Conservation (phyloP, 2,113 vertebrate genomes). For the Speoplatyrhinus poulsoni region DNA sequence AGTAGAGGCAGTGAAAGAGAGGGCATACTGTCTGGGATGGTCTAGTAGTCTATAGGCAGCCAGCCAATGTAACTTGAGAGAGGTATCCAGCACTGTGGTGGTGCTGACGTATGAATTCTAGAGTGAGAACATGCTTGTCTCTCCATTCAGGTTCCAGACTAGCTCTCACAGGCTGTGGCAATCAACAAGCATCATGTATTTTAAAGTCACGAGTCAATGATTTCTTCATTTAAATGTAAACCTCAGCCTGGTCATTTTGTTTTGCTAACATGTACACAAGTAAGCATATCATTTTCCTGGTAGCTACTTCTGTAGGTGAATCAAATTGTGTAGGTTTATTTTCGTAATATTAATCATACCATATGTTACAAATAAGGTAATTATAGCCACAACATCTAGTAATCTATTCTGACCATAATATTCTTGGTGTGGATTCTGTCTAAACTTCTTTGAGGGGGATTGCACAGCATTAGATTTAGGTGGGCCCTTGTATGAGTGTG, state of each 20-base stretch:
- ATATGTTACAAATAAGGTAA: conserved; percentile 60
- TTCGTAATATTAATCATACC: conserved; percentile 66
- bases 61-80: conserved; percentile 2
- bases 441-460: conserved; percentile 69
- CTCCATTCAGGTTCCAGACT: background rate
- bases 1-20: conserved; percentile 3
- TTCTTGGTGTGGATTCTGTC: conserved; percentile 45
- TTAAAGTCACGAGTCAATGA: too few species aligned
- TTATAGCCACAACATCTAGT: conserved; percentile 59
- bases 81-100: background rate
- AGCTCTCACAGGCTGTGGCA: background rate
- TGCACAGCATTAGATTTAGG: conserved; percentile 65
- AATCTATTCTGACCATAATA: conserved; percentile 67
- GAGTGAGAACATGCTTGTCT: background rate
- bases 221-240: conserved; percentile 1
- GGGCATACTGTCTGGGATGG: too few species aligned
- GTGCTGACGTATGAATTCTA: background rate
- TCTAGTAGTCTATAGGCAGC: background rate
- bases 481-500: conserved; percentile 25
- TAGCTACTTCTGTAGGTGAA: conserved; percentile 36
- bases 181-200: background rate
- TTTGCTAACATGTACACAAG: background rate
- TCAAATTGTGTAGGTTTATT: conserved; percentile 43
- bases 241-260: background rate
- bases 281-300: conserved; percentile 36